Base-by-base conservation (phyloP, 1,140 invertebrate genomes). In the Eurosta solidaginis region DNA sequence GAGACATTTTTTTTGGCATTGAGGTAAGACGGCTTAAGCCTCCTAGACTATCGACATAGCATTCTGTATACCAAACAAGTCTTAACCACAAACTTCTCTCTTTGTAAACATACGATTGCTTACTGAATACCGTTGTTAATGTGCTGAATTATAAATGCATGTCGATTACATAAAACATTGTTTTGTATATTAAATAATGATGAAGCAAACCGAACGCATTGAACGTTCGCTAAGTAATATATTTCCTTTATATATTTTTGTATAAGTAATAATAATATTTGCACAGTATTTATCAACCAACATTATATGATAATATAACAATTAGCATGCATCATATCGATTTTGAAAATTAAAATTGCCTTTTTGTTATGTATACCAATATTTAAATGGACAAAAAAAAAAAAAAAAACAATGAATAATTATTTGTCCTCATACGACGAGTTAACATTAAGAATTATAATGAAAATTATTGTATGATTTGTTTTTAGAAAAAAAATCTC, bases 381-480 rank as follows among this genome's bases (percentile, higher is more conserved):
- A 9, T 40, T 22, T 22, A 7, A 59, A 68, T 40, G 33, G 33
- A 68, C 59, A 68, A 29, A 68, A 40, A 68, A 36, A 68, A 9
- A 68, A 42, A 68, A 29, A 68, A 40, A 68, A 36, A 68, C n/a
- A 68, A 42, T 68, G 29, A 68, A 33, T 68, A 40, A 40, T 68
- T 20, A 68, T 17, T n/a, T 9, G 59, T 33, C 33, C 33, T 68
- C 22, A 1, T 6, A 42, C 33, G 33, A 68, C 36, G 22, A 40
- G 59, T 68, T 68, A 68, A 68, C 33, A 68, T 33, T 40, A 40
- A 40, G 36, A 33, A 40, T 68, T 68, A 10, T 20, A 40, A 68
- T 68, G 59, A 68, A 68, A 14, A 68, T 20, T 40, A 40, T 68
- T 68, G 33, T 68, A 68, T 68, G 59, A 68, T 40, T 40, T n/a